Evolutionary conservation across 2,113 vertebrate species (phyloP), one percentile per base, ranked within the genome.

Genomic region (Parus major): DNA sequence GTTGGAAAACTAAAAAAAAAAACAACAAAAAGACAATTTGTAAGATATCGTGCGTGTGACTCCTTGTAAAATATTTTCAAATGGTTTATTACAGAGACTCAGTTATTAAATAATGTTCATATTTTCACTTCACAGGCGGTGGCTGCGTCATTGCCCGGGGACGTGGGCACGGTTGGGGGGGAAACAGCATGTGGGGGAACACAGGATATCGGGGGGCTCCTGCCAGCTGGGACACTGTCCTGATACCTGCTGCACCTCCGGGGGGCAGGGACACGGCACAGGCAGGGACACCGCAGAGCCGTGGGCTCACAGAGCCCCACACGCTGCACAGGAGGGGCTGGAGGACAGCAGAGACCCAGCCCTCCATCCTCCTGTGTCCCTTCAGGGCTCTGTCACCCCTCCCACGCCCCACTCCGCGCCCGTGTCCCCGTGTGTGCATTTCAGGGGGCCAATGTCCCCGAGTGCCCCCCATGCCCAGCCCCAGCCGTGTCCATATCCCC

Each of bases 11-110:
- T 86, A 97, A 83, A 98, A 72, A 23, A 33, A 60, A 97, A 98
- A 92, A 0, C 29, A 97, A 97, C 96, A 96, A 98, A 98, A 97
- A 98, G 86, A 88, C 86, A 98, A 98, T 99, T 99, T 99, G 99
- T 99, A 99, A 99, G 99, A 99, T 99, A 99, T 98, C 72, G 98
- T 99, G 99, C 98, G 99, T 99, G 99, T 99, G 99, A 99, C 98
- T 99, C 99, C 99, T 99, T 99, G 99, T 99, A 99, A 99, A 99
- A 99, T 99, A 99, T 99, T 99, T 99, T 99, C 99, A 99, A 99
- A 99, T 99, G 98, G 99, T 99, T 99, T 99, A 99, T 99, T 99
- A 99, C 99, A 99, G 99, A 99, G 99, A 99, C 99, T 99, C 99
- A 98, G 99, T 99, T 99, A 99, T 99, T 99, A 99, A 99, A 99